These are phyloP conservation scores for Catocala sponsa DNA, from an alignment of 2,888 invertebrate species.

Conservation along the genomic window DNA sequence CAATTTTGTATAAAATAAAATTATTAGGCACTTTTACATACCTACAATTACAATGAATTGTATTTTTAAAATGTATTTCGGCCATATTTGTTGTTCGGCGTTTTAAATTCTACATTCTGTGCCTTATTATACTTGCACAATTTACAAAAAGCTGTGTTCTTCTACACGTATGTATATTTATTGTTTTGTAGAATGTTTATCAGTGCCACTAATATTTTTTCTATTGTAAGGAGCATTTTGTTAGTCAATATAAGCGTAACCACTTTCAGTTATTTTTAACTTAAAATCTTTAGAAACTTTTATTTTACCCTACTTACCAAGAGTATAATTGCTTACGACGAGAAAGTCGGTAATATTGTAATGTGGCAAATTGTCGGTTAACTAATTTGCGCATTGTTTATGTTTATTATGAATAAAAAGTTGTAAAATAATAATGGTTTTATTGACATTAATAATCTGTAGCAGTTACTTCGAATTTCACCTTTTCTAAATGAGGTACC, in stretches of 20 bases:
- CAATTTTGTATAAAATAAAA: constrained; percentile 36
- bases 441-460: constrained; percentile 24
- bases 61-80: constrained; percentile 43
- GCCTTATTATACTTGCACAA: constrained; percentile 76
- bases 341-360: constrained; percentile 58
- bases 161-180: constrained; percentile 36
- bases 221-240: constrained; percentile 74
- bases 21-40: constrained; percentile 41
- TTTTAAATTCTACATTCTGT: constrained; percentile 59
- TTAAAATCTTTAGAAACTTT: constrained; percentile 59
- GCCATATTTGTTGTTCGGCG: constrained; percentile 49
- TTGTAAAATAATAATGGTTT: constrained; percentile 61
- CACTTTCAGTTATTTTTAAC: constrained; percentile 67
- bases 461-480: not conserved
- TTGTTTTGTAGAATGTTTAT: constrained; percentile 56
- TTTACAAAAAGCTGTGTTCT: constrained; percentile 55
- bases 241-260: constrained; percentile 76
- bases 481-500: not conserved
- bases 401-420: constrained; percentile 84
- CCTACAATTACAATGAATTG: constrained; percentile 33
- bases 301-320: constrained; percentile 64
- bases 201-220: constrained; percentile 77
- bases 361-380: constrained; percentile 71
- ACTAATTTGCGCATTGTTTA: constrained; percentile 85
- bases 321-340: constrained; percentile 61